Percentiles rank a stretch among this genome's conserved stretches.
These are phyloP conservation scores for Nemapogon koenigi DNA, from an alignment of 2,888 invertebrate genomes.

Conservation along the genomic window DNA sequence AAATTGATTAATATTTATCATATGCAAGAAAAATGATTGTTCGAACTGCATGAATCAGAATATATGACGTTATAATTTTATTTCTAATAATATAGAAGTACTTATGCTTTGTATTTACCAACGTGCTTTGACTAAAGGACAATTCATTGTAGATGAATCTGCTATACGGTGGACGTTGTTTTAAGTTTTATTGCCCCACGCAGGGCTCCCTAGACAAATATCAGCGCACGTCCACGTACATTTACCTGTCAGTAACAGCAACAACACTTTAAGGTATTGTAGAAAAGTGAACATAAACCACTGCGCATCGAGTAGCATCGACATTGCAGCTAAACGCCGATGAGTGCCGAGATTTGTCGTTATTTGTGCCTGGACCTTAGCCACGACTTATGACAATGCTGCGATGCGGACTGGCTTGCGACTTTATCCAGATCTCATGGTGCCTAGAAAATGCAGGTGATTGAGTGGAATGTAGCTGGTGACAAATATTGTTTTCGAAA, in stretches of 20 bases:
- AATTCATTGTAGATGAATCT: conserved; percentile 1
- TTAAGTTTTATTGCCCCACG: conserved; percentile 35
- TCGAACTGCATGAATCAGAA: too few relatives aligned
- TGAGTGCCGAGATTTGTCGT: conserved; percentile 45
- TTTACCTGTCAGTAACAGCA: conserved; percentile 41
- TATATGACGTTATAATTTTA: too few relatives aligned
- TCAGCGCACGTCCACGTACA: conserved; percentile 48
- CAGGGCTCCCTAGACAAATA: conserved; percentile 55
- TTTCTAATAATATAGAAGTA: too few relatives aligned
- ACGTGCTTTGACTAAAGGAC: conserved; percentile 1
- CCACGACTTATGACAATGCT: conserved; percentile 40
- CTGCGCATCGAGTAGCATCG: conserved; percentile 41
- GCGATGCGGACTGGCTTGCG: conserved; percentile 3
- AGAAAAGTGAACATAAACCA: conserved; percentile 54
- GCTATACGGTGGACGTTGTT: conserved; percentile 3
- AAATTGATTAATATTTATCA: too few relatives aligned
- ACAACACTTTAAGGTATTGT: conserved; percentile 49
- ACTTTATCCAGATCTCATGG: conserved; percentile 39
- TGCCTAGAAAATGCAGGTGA: too few relatives aligned
- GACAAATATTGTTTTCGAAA: too few relatives aligned
- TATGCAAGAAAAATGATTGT: too few relatives aligned
- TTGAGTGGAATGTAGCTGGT: too few relatives aligned
- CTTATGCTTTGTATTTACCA: too few relatives aligned
- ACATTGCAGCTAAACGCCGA: conserved; percentile 23
- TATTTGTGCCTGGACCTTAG: conserved; percentile 34